phyloP scores from a whole-genome alignment of 92 coral and sea anemone species.

The Porites rus region DNA sequence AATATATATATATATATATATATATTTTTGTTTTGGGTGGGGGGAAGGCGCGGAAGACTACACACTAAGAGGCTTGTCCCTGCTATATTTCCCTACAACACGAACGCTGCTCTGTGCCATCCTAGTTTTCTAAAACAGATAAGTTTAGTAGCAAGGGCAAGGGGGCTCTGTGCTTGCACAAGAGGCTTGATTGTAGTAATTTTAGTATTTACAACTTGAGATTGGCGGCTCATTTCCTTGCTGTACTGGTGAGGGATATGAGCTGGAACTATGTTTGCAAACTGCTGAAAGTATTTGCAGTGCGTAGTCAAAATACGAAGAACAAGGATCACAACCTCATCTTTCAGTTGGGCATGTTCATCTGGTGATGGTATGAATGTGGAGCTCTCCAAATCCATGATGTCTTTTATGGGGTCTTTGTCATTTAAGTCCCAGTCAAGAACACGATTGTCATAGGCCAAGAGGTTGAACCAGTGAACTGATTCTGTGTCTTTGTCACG shows the following conservation, averaged over 20 bases:
- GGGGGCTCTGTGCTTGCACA: conserved; percentile 16
- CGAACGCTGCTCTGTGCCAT: neutral
- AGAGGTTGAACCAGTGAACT: conserved; percentile 39
- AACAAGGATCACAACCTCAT: conserved; percentile 43
- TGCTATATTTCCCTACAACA: too few relatives aligned
- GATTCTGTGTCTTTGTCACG: conserved; percentile 42
- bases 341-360: conserved; percentile 38
- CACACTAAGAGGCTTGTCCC: too few relatives aligned
- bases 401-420: conserved; percentile 19
- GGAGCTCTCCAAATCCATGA: conserved; percentile 46
- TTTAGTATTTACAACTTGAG: conserved; percentile 30
- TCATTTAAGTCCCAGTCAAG: conserved; percentile 15
- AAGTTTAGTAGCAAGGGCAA: conserved; percentile 15
- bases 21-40: too few relatives aligned
- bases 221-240: conserved; percentile 34
- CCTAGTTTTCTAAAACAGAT: conserved; percentile 22
- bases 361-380: conserved; percentile 48
- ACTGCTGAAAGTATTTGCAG: conserved; percentile 53
- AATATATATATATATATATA: too few relatives aligned
- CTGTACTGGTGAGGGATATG: conserved; percentile 49
- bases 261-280: conserved; percentile 32
- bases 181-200: conserved; percentile 6
- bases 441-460: conserved; percentile 49
- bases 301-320: conserved; percentile 29
- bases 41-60: too few relatives aligned